Conservation (phyloP, 2,113 vertebrate genomes). For the Microtus ochrogaster region DNA sequence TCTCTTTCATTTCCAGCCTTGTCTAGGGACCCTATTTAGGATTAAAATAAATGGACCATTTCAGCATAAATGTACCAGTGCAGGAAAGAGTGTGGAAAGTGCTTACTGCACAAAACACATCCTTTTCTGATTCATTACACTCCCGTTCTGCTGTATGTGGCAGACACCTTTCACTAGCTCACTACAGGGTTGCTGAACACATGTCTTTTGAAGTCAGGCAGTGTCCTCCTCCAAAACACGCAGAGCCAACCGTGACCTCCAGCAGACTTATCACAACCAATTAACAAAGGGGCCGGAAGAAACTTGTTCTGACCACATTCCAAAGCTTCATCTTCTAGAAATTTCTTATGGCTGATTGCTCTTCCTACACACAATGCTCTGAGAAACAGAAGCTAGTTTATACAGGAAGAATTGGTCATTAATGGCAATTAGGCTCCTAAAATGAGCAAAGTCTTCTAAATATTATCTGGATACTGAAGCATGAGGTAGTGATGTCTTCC, state of each 20-base stretch:
- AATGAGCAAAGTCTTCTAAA: not conserved
- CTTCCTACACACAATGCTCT: not conserved
- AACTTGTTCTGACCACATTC: not conserved
- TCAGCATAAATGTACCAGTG: slow-evolving; percentile 80
- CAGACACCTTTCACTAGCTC: slow-evolving; percentile 77
- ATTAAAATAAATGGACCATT: slow-evolving; percentile 85
- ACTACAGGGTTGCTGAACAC: slow-evolving; percentile 62
- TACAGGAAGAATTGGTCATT: not conserved
- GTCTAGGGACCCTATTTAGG: slow-evolving; percentile 82
- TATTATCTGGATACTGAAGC: not conserved
- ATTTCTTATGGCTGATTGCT: not conserved
- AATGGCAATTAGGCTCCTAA: not conserved
- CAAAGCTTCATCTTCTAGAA: not conserved
- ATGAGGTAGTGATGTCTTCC: not conserved
- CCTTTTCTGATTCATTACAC: slow-evolving; percentile 82
- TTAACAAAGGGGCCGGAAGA: slow-evolving; percentile 2
- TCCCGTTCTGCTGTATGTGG: slow-evolving; percentile 76
- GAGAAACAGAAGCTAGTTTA: not conserved
- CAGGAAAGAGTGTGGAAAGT: slow-evolving; percentile 79
- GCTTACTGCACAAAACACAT: slow-evolving; percentile 82
- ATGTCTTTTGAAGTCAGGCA: slow-evolving; percentile 32
- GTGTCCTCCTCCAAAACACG: not conserved
- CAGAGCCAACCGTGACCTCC: not conserved
- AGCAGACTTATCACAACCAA: not conserved
- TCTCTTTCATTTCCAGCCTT: slow-evolving; percentile 73